Conservation (phyloP, 2,797 vertebrate species). For the Buceros bicornis region DNA sequence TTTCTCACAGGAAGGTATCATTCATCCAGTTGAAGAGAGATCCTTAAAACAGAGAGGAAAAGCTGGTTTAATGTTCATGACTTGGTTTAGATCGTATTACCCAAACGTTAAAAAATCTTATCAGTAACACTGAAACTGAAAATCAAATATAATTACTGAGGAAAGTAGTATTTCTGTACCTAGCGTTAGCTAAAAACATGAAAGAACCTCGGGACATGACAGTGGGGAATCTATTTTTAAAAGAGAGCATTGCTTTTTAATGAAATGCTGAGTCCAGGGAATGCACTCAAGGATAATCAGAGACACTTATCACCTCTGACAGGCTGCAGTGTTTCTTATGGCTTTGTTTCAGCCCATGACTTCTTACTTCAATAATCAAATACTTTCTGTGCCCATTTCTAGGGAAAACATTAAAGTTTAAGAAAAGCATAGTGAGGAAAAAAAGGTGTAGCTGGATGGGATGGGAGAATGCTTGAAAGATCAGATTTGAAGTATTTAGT, state of each 20-base stretch:
- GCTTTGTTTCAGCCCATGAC: not conserved
- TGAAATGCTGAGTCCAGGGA: conserved; percentile 57
- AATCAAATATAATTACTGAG: conserved; percentile 8
- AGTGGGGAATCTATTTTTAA: conserved; percentile 46
- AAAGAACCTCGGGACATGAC: not conserved
- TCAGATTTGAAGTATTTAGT: not conserved
- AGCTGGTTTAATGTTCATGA: not conserved
- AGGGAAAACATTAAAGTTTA: not conserved
- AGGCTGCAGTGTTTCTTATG: conserved; percentile 1
- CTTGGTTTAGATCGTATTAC: not conserved
- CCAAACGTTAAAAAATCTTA: not conserved
- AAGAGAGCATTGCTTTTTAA: conserved; percentile 27
- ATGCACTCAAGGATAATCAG: conserved; percentile 33
- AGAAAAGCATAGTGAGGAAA: not conserved
- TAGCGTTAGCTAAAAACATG: not conserved
- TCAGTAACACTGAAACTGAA: not conserved
- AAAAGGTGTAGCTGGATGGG: not conserved
- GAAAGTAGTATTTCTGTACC: not conserved
- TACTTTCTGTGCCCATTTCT: not conserved
- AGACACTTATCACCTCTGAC: conserved; percentile 31
- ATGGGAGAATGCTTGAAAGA: not conserved
- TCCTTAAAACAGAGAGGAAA: not conserved
- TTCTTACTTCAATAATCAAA: not conserved
- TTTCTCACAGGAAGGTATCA: not conserved
- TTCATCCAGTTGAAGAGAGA: not conserved